Conservation (phyloP, 2,113 vertebrate genomes). For the Daboia siamensis region DNA sequence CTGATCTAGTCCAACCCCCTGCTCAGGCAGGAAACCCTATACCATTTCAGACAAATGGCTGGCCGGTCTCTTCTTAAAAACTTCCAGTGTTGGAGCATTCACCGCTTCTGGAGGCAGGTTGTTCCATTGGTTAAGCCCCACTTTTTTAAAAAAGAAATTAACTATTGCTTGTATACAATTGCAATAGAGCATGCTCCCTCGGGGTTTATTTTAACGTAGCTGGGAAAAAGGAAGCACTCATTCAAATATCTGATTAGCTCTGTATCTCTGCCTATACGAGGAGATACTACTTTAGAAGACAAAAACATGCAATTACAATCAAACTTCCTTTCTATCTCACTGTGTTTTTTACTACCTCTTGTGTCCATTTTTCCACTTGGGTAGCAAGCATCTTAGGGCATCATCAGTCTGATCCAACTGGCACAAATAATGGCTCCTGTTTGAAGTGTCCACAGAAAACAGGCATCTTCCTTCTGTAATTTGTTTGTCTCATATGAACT, state of each 20-base stretch:
- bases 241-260: background rate
- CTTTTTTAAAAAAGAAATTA: background rate
- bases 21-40: no score
- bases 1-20: no score
- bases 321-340: background rate
- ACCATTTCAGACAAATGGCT: no score
- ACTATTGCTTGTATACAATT: background rate
- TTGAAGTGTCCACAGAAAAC: background rate
- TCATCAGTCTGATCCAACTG: background rate
- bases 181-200: background rate
- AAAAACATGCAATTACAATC: background rate
- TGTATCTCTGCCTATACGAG: background rate
- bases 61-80: no score
- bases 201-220: background rate
- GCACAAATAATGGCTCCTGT: background rate
- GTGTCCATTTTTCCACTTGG: background rate
- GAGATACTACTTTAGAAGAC: background rate
- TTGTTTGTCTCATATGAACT: background rate
- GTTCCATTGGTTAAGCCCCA: no score
- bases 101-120: no score
- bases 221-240: background rate
- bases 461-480: background rate
- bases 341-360: background rate
- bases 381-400: background rate
- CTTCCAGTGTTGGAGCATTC: no score